Evolutionary conservation across 2,113 vertebrate genomes (phyloP).

Genomic region (Pangasianodon gigas): DNA sequence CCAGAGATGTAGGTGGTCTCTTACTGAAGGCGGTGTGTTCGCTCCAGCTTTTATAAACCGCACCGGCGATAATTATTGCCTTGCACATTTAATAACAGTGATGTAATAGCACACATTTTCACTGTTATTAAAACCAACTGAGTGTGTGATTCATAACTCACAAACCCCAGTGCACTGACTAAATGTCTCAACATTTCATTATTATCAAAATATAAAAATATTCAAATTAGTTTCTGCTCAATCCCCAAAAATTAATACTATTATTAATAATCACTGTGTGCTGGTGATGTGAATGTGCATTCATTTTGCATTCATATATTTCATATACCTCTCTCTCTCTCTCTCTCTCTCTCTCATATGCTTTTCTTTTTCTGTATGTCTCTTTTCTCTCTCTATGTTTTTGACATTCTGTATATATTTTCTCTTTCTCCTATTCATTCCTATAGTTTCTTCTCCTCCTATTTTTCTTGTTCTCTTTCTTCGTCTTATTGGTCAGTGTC

Average conservation of each 20-base stretch:
- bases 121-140: constrained; percentile 36
- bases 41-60: constrained; percentile 15
- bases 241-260: neutral
- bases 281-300: neutral
- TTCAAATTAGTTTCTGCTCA: too few species aligned
- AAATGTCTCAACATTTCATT: neutral
- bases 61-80: constrained; percentile 28
- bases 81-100: constrained; percentile 18
- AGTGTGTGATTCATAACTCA: constrained; percentile 49
- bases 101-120: constrained; percentile 31
- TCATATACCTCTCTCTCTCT: neutral
- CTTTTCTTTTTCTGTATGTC: neutral
- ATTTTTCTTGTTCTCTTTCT: constrained; percentile 46
- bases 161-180: neutral
- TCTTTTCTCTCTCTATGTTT: neutral
- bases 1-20: constrained; percentile 35
- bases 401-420: neutral
- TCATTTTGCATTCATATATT: neutral
- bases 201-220: neutral
- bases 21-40: constrained; percentile 5
- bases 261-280: neutral
- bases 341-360: neutral
- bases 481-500: constrained; percentile 49
- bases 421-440: neutral
- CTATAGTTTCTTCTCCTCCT: neutral